Evolutionary conservation across 2,888 invertebrate species (phyloP).

Genomic region (Siphlonurus alternatus): DNA sequence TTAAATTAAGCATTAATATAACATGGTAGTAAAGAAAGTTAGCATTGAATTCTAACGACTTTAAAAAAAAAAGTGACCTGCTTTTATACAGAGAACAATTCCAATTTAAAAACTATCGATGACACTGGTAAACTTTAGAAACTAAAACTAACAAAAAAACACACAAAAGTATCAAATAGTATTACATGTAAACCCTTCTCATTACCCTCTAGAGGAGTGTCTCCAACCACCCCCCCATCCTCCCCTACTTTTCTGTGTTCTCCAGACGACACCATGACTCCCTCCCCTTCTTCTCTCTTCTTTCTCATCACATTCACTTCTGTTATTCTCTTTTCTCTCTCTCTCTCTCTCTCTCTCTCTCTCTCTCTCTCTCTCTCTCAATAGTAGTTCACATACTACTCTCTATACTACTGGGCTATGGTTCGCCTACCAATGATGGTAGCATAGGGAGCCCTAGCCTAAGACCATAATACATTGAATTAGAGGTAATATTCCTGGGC

Average conservation of each 20-base stretch:
- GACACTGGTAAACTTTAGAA: too few species aligned
- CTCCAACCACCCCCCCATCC: background rate
- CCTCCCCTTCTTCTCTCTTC: background rate
- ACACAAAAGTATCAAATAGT: background rate
- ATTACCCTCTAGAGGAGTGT: background rate
- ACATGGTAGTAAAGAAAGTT: too few species aligned
- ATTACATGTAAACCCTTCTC: background rate
- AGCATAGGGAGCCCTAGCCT: background rate
- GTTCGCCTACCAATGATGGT: background rate
- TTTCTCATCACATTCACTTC: background rate
- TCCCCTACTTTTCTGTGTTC: background rate
- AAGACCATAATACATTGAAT: conserved; percentile 3
- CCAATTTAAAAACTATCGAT: too few species aligned
- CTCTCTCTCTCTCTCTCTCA: background rate
- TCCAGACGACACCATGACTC: background rate
- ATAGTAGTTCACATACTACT: background rate
- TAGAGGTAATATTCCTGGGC: conserved; percentile 1
- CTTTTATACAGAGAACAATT: too few species aligned
- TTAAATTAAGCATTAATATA: too few species aligned
- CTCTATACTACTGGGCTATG: background rate
- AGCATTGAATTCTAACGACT: too few species aligned
- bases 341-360: background rate
- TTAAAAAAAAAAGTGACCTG: too few species aligned
- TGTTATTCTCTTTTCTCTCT: background rate
- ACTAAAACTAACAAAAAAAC: too few species aligned